Evolutionary conservation across 2,113 vertebrate species (phyloP), one percentile per base, ranked within the genome.

Genomic region (Atractosteus spatula): DNA sequence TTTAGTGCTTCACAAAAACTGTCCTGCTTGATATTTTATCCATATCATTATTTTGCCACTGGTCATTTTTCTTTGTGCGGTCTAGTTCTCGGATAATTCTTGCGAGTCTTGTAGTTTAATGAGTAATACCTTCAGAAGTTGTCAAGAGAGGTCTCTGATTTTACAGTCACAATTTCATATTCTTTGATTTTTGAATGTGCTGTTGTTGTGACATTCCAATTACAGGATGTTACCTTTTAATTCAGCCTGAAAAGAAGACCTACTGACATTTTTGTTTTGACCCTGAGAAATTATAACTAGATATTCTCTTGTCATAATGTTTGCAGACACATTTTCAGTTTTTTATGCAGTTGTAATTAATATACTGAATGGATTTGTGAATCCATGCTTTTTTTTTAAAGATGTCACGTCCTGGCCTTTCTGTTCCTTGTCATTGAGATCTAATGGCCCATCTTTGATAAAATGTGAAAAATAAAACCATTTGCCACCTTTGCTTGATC

Each of bases 401-500:
- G 64, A 17, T 42, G 57, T 76, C 59, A 14, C 66, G 41, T 74
- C 55, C 47, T 13, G 3, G n/a, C 11, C 3, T 12, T 59, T 59
- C 11, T 11, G 56, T 59, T n/a, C 56, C 7, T 59, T 59, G 7
- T 5, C 56, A 11, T 11, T 59, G 56, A 59, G 7, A 59, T 59
- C 56, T 59, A 67, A 69, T 56, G 13, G 47, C 44, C 51, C 4
- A 13, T 67, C 66, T 69, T 43, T 12, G 42, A 42, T 12, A 12
- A 70, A 66, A 74, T 73, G 29, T 29, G 29, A 67, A 78, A 72
- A 67, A 69, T 5, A 16, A 8, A 68, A 64, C 72, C 72, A 42
- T 78, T 57, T 72, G 51, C 17, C 56, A 57, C 55, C 41, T 57
- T 56, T 68, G 44, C 67, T 64, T 13, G 55, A 61, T 68, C 47